Conservation (phyloP, 2,113 vertebrate genomes). For the Siniperca chuatsi region DNA sequence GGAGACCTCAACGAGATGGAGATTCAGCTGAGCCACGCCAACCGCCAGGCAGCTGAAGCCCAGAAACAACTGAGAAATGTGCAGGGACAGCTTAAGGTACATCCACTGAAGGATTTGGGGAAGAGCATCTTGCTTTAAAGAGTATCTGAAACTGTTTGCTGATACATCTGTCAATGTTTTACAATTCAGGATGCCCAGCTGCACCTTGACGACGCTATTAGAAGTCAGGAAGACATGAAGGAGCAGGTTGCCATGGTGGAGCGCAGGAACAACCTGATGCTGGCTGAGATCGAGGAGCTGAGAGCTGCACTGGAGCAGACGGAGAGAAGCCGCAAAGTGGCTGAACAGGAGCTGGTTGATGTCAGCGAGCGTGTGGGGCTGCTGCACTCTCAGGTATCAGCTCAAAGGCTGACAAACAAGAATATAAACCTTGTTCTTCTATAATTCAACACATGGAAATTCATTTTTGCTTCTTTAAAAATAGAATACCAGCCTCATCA, state of each 20-base stretch:
- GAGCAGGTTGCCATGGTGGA: slow-evolving; percentile 91
- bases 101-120: not conserved
- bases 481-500: slow-evolving; percentile 89
- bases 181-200: slow-evolving; percentile 87
- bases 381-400: slow-evolving; percentile 88
- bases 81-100: slow-evolving; percentile 85
- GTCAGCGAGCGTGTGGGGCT: slow-evolving; percentile 86
- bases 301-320: slow-evolving; percentile 90
- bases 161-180: not conserved
- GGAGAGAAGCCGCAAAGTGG: slow-evolving; percentile 88
- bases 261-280: slow-evolving; percentile 89
- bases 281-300: slow-evolving; percentile 91
- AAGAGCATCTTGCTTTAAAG: not conserved
- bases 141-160: not conserved
- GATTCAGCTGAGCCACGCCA: slow-evolving; percentile 86
- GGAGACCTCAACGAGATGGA: slow-evolving; percentile 86
- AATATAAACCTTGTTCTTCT: not conserved
- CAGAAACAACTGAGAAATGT: slow-evolving; percentile 87
- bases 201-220: slow-evolving; percentile 89
- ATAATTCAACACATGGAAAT: not conserved
- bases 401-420: not conserved
- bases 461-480: not conserved
- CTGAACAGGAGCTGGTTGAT: slow-evolving; percentile 92
- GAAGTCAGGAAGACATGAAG: slow-evolving; percentile 89
- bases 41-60: slow-evolving; percentile 83